A percentile compares a stretch with the other conserved stretches of the same genome.
These are phyloP conservation scores for Geotrypetes seraphini DNA, from an alignment of 2,797 vertebrate genomes.

Conservation along the genomic window DNA sequence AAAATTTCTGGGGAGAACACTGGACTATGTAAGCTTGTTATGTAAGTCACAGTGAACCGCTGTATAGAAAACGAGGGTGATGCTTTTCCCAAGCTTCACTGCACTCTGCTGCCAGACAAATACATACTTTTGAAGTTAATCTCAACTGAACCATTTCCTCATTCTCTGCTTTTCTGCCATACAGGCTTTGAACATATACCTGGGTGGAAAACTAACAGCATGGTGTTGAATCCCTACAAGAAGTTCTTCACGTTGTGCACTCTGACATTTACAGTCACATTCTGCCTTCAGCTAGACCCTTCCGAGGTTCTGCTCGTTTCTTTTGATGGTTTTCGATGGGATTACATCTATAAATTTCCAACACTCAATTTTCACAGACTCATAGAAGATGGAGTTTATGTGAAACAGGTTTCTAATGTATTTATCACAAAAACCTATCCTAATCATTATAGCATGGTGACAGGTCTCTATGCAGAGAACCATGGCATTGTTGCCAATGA, in stretches of 20 bases:
- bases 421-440: constrained; percentile 86
- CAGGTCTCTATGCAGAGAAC: constrained; percentile 76
- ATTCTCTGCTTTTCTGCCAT: too few relatives aligned
- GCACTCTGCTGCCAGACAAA: too few relatives aligned
- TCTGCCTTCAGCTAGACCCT: constrained; percentile 32
- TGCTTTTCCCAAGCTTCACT: too few relatives aligned
- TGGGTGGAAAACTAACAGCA: too few relatives aligned
- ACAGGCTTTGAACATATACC: too few relatives aligned
- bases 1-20: too few relatives aligned
- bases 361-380: constrained; percentile 66
- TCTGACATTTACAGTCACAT: constrained; percentile 1
- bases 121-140: too few relatives aligned
- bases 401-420: constrained; percentile 69
- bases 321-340: constrained; percentile 90
- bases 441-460: constrained; percentile 85
- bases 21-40: too few relatives aligned
- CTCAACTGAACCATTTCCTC: too few relatives aligned
- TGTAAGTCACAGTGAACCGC: too few relatives aligned
- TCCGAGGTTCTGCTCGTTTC: constrained; percentile 74
- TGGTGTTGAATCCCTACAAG: constrained; percentile 13
- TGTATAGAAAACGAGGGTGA: too few relatives aligned
- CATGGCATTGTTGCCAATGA: constrained; percentile 83
- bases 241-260: constrained; percentile 10
- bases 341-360: constrained; percentile 73
- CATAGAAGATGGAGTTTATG: constrained; percentile 62